Base-by-base conservation (phyloP, 1,140 invertebrate genomes). In the Bombus waltoni region DNA sequence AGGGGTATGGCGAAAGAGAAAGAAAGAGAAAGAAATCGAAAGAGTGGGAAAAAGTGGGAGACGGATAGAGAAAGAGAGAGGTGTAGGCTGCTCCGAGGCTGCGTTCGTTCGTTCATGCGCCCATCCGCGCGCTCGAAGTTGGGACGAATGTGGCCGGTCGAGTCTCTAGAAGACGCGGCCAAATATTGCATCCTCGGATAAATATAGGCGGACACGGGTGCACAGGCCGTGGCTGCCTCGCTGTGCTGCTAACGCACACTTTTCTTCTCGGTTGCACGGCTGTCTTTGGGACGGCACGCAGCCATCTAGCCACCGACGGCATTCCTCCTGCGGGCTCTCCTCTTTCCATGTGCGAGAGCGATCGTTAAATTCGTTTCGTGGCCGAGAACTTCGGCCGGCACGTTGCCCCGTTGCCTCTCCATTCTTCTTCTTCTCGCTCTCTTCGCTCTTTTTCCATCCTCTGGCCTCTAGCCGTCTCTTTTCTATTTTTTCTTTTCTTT, bases 171-270 rank as follows among this genome's bases (percentile, higher is more conserved):
- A 88, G 88, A 89, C 83, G 80, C 90, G 65, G 81, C 90, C 89
- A 91, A 90, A 92, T 92, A 90, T 91, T 90, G 90, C 88, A 92
- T 91, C 89, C 85, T 53, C 86, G 91, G 91, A 92, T 92, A 92
- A 92, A 88, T 92, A 89, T 87, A 89, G 89, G 91, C 77, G 80
- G 87, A 62, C 81, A 85, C 86, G 85, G 88, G 75, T 85, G 83
- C 83, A 81, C 35, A 62, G 53, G 59, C 82, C 72, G 65, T 81
- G 59, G 38, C 84, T 77, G 85, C 59, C 82, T 90, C 71, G 75
- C 57, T 32, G 74, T 66, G 74, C 77, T 47, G 78, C 83, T 87
- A 90, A 83, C 87, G 89, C 89, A 84, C 80, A 90, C 89, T 91
- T 91, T 90, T 90, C 89, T 90, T 79, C 77, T 78, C 75, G 68